A percentile compares a stretch with the other conserved stretches of the same genome.
Conservation (phyloP, 2,888 invertebrate genomes). For the Pristionchus exspectatus region DNA sequence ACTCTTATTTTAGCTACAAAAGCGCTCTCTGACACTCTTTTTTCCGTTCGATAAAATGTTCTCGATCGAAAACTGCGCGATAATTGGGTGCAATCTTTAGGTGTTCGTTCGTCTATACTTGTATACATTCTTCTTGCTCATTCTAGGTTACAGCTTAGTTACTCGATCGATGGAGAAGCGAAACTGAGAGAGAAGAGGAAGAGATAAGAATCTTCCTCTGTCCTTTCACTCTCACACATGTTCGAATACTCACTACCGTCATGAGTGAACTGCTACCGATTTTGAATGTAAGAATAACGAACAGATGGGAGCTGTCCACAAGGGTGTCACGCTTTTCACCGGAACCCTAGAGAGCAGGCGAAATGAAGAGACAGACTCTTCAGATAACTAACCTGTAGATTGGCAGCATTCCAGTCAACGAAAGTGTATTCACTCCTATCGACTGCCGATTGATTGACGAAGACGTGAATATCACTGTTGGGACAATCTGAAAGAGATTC, state of each 20-base stretch:
- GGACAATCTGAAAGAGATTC: constrained; percentile 64
- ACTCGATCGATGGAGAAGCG: background rate
- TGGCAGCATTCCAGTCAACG: constrained; percentile 48
- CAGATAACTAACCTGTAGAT: constrained; percentile 32
- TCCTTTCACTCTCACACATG: constrained; percentile 43
- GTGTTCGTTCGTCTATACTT: background rate
- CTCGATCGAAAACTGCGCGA: background rate
- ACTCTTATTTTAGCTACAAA: background rate
- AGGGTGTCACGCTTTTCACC: background rate
- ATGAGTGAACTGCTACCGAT: background rate
- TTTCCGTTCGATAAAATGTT: background rate
- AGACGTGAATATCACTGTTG: constrained; percentile 66
- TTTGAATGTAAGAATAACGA: background rate
- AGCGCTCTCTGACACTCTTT: background rate
- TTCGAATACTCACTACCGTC: background rate
- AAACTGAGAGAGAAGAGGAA: background rate
- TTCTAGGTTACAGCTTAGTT: background rate
- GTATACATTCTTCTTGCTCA: background rate
- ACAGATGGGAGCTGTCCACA: background rate
- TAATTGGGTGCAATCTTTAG: constrained; percentile 14
- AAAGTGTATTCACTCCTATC: constrained; percentile 59
- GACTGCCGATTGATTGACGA: constrained; percentile 63
- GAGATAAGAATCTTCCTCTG: constrained; percentile 34
- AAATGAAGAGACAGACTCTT: background rate
- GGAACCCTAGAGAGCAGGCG: background rate